Evolutionary conservation across 2,888 invertebrate genomes (phyloP).

Genomic region (Drosophila parthenogenetica): DNA sequence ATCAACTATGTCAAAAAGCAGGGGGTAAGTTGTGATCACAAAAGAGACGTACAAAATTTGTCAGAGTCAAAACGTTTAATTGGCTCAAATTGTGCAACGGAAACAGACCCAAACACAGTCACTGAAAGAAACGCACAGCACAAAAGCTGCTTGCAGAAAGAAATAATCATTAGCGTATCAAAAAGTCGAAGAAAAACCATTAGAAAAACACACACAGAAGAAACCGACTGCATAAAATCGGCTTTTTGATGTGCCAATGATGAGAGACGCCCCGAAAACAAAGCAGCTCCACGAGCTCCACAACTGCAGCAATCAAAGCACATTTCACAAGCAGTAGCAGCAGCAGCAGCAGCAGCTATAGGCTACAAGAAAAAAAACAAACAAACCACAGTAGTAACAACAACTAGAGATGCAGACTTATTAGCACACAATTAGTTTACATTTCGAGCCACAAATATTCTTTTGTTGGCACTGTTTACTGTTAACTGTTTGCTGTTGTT

Average conservation of each 20-base stretch:
- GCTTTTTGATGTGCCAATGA: conserved; percentile 67
- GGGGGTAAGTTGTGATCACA: conserved; percentile 78
- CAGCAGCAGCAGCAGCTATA: conserved; percentile 20
- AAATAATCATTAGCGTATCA: conserved; percentile 59
- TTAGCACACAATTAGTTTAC: conserved; percentile 73
- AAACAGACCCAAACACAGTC: conserved; percentile 6
- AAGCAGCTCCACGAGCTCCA: conserved; percentile 42
- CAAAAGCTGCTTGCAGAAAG: conserved; percentile 2
- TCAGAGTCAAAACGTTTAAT: conserved; percentile 35
- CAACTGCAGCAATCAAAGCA: conserved; percentile 44
- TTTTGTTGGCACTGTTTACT: conserved; percentile 39
- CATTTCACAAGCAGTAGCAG: conserved; percentile 61
- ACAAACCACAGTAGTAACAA: conserved; percentile 11
- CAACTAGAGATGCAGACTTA: conserved; percentile 50
- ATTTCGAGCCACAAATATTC: conserved; percentile 51
- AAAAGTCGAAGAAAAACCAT: conserved; percentile 35
- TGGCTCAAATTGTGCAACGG: conserved; percentile 37
- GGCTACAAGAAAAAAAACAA: background rate
- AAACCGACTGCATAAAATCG: conserved; percentile 43
- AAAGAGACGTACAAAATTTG: conserved; percentile 22
- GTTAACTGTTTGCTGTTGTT: conserved; percentile 19
- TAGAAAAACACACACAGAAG: conserved; percentile 21
- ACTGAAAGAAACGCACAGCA: background rate
- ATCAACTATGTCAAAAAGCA: conserved; percentile 79
- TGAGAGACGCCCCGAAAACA: conserved; percentile 52